phyloP scores from a whole-genome alignment of 2,888 invertebrate species.

The Patella caerulea region DNA sequence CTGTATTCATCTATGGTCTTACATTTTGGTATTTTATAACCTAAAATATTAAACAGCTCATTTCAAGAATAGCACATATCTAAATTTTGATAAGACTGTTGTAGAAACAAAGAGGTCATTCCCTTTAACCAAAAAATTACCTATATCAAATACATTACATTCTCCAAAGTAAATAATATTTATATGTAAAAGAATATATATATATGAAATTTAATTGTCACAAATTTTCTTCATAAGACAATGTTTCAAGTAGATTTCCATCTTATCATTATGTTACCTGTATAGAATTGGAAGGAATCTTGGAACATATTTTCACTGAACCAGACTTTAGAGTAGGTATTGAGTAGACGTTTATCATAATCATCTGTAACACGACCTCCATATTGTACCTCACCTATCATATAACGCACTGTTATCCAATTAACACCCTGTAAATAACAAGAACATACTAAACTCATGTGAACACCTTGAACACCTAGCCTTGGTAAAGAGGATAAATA shows the following conservation, averaged over 20 bases:
- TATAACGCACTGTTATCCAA: slow-evolving; percentile 97
- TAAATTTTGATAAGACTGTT: too few relatives aligned
- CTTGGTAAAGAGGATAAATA: too few relatives aligned
- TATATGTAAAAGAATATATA: neutral
- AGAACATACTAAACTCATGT: neutral
- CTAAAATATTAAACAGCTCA: slow-evolving; percentile 43
- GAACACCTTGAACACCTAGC: too few relatives aligned
- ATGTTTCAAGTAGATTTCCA: too few relatives aligned
- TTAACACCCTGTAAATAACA: slow-evolving; percentile 81
- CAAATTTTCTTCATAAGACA: too few relatives aligned
- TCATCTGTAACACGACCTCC: slow-evolving; percentile 97
- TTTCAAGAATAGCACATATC: too few relatives aligned
- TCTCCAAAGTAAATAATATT: neutral
- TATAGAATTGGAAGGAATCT: slow-evolving; percentile 93
- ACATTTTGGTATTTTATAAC: slow-evolving; percentile 91
- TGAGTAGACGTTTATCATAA: slow-evolving; percentile 92
- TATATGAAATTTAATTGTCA: neutral
- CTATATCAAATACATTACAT: too few relatives aligned
- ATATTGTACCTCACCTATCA: slow-evolving; percentile 90
- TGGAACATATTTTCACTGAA: slow-evolving; percentile 91
- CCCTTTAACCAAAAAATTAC: too few relatives aligned
- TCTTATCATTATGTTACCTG: slow-evolving; percentile 73
- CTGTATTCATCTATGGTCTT: slow-evolving; percentile 74
- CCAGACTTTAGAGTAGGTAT: slow-evolving; percentile 92
- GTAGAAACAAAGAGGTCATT: too few relatives aligned